A percentile compares a stretch with the other conserved stretches of the same genome.
Evolutionary conservation across 1,140 invertebrate genomes (phyloP).

Genomic region (Antheraea pernyi): DNA sequence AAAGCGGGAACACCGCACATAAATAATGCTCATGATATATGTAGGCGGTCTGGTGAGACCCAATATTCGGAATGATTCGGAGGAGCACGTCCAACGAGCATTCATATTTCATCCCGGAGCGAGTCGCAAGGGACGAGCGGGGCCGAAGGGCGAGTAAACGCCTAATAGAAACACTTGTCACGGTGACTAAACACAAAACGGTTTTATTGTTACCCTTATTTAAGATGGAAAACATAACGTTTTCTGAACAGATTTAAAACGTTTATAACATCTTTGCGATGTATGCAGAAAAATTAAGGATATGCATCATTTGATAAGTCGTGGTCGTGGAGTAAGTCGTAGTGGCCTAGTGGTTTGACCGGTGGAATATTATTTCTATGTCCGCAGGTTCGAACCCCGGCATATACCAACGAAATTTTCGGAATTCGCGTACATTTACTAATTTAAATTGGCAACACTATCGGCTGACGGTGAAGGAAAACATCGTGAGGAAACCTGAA

Average conservation of each 20-base stretch:
- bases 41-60: conserved; percentile 30
- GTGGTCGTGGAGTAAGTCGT: too few relatives aligned
- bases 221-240: not conserved
- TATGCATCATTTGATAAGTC: too few relatives aligned
- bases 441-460: too few relatives aligned
- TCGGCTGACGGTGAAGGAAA: too few relatives aligned
- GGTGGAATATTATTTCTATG: too few relatives aligned
- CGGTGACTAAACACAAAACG: conserved; percentile 10
- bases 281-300: too few relatives aligned
- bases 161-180: conserved; percentile 14
- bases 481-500: too few relatives aligned
- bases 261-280: not conserved
- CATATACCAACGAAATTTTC: too few relatives aligned
- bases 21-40: conserved; percentile 33
- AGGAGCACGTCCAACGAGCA: conserved; percentile 24
- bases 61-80: conserved; percentile 36
- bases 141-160: conserved; percentile 8
- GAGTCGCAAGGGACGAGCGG: conserved; percentile 17
- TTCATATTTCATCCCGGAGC: conserved; percentile 26
- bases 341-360: too few relatives aligned
- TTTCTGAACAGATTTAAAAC: not conserved
- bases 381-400: too few relatives aligned
- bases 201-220: not conserved
- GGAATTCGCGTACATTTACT: too few relatives aligned
- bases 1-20: conserved; percentile 22